Conservation (phyloP, 2,888 invertebrate genomes). For the Lycocerus yunnanus region DNA sequence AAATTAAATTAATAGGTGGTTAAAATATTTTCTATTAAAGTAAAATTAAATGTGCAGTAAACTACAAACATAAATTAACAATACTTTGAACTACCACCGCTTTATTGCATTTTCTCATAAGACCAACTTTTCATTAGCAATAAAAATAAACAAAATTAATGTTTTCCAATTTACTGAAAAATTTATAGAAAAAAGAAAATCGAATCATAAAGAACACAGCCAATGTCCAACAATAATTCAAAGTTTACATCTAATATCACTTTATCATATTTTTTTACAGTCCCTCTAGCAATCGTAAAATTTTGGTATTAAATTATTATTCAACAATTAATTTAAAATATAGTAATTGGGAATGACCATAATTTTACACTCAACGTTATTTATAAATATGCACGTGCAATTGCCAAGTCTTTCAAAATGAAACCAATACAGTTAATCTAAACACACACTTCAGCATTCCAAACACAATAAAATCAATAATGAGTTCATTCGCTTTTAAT, state of each 20-base stretch:
- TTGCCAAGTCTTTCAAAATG: neutral
- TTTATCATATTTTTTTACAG: slow-evolving; percentile 35
- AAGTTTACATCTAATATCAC: slow-evolving; percentile 46
- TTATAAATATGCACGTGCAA: neutral
- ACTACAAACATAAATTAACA: neutral
- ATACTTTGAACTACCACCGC: neutral
- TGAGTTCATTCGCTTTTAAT: neutral
- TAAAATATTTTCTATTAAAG: neutral
- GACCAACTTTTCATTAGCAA: neutral
- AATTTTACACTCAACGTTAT: neutral
- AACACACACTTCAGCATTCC: neutral
- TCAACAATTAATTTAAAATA: neutral
- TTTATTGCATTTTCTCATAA: neutral
- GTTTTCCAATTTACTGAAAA: slow-evolving; percentile 15
- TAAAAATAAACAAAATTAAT: slow-evolving; percentile 7
- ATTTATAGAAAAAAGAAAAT: slow-evolving; percentile 11
- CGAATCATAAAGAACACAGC: slow-evolving; percentile 36
- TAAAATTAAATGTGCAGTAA: neutral
- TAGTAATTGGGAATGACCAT: slow-evolving; percentile 3
- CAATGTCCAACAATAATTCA: slow-evolving; percentile 37
- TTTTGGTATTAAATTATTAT: slow-evolving; percentile 8
- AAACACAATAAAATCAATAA: neutral
- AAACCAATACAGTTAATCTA: neutral
- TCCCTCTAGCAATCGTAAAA: slow-evolving; percentile 5
- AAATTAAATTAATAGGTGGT: neutral